Percentiles rank a stretch among this genome's conserved stretches.
Evolutionary conservation across 1,140 invertebrate genomes (phyloP).

Genomic region (Glomeris maerens): DNA sequence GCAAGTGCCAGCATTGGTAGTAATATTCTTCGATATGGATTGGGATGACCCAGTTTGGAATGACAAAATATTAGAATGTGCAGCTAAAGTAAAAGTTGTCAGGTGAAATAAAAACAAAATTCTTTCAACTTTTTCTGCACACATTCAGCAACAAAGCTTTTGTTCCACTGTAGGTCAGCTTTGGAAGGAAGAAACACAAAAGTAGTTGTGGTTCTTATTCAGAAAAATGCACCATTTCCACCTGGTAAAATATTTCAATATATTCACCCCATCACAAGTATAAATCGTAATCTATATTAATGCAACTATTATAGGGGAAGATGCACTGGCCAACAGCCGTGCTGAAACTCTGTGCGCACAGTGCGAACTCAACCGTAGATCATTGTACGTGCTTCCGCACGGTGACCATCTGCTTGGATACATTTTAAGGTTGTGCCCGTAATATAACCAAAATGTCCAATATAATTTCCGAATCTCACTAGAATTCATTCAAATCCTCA

Average conservation of each 20-base stretch:
- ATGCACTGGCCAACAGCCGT: slow-evolving; percentile 69
- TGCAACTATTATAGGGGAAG: slow-evolving; percentile 51
- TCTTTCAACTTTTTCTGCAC: no score
- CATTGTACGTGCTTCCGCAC: slow-evolving; percentile 76
- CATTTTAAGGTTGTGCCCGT: slow-evolving; percentile 45
- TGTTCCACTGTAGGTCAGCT: slow-evolving; percentile 40
- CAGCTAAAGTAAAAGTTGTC: slow-evolving; percentile 71
- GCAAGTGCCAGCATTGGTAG: slow-evolving; percentile 77
- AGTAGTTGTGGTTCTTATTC: slow-evolving; percentile 76
- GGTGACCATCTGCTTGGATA: slow-evolving; percentile 75
- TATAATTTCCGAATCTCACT: background rate
- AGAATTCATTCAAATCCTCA: slow-evolving; percentile 28
- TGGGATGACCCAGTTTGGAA: slow-evolving; percentile 91
- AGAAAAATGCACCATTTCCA: slow-evolving; percentile 51
- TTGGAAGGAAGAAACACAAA: slow-evolving; percentile 68
- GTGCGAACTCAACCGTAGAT: slow-evolving; percentile 82
- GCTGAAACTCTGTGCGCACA: slow-evolving; percentile 73
- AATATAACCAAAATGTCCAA: background rate
- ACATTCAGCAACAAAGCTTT: no score
- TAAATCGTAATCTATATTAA: slow-evolving; percentile 7
- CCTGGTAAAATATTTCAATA: slow-evolving; percentile 31
- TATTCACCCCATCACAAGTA: slow-evolving; percentile 2
- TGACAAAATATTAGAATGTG: slow-evolving; percentile 85
- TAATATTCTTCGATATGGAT: slow-evolving; percentile 91
- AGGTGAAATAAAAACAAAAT: no score